A percentile compares a stretch with the other conserved stretches of the same genome.
These are phyloP conservation scores for Oceanodroma tethys DNA, from an alignment of 2,113 vertebrate genomes.

Conservation along the genomic window DNA sequence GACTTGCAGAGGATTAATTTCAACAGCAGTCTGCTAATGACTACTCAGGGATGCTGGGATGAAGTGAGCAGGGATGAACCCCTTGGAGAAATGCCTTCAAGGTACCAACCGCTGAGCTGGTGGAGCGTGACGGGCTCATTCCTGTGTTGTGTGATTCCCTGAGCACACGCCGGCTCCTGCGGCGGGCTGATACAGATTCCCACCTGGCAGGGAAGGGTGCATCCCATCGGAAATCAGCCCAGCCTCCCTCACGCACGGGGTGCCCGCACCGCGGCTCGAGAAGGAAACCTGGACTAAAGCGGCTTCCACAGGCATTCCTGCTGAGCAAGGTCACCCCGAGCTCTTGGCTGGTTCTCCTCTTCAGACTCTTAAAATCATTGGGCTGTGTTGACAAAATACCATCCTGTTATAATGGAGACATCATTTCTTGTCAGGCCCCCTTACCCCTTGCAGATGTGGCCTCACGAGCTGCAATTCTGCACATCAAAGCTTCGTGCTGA, in stretches of 20 bases:
- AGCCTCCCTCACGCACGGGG: background rate
- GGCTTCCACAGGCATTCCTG: background rate
- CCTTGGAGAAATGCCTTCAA: background rate
- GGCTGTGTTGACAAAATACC: background rate
- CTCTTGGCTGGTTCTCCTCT: background rate
- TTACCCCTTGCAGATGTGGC: background rate
- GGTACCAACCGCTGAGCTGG: background rate
- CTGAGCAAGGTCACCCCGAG: background rate
- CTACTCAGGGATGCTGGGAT: background rate
- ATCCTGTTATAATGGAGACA: fast-evolving
- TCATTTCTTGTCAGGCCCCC: background rate
- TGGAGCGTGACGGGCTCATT: background rate
- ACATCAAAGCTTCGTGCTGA: background rate
- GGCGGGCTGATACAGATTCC: background rate
- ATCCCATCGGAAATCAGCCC: too few relatives aligned
- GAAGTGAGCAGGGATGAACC: background rate
- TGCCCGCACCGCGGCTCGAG: background rate
- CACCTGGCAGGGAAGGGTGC: background rate
- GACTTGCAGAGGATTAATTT: background rate
- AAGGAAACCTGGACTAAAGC: background rate
- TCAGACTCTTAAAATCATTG: too few relatives aligned
- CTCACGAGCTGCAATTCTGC: background rate
- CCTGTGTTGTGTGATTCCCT: background rate
- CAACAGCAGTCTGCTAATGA: background rate
- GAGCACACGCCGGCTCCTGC: background rate